Percentiles rank a stretch among this genome's conserved stretches.
These are phyloP conservation scores for Amyelois transitella DNA, from an alignment of 1,140 invertebrate species.

Conservation along the genomic window DNA sequence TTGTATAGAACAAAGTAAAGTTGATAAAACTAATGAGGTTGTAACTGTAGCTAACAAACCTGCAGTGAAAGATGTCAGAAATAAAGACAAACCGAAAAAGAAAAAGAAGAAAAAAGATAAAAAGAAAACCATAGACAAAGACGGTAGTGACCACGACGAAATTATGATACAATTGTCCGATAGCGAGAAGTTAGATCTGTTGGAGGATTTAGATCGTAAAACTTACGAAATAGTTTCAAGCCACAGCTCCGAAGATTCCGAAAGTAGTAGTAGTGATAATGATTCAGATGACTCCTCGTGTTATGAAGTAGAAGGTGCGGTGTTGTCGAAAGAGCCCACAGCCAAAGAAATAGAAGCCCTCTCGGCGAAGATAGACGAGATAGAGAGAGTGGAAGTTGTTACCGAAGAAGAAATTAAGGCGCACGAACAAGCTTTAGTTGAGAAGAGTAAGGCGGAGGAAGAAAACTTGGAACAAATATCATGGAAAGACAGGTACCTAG, in stretches of 20 bases:
- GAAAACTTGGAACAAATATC: slow-evolving; percentile 53
- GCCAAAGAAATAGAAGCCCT: slow-evolving; percentile 58
- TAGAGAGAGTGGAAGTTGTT: slow-evolving; percentile 39
- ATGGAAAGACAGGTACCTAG: slow-evolving; percentile 67
- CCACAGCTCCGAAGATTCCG: slow-evolving; percentile 32
- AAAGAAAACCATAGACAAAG: slow-evolving; percentile 25
- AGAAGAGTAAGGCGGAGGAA: slow-evolving; percentile 15
- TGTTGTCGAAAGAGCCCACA: slow-evolving; percentile 63
- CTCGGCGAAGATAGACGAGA: slow-evolving; percentile 67
- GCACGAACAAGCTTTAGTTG: slow-evolving; percentile 14
- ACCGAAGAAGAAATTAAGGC: slow-evolving; percentile 34
- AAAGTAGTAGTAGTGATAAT: slow-evolving; percentile 24
- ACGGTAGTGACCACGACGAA: slow-evolving; percentile 63
- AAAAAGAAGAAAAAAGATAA: slow-evolving; percentile 42
- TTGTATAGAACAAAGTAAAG: not conserved
- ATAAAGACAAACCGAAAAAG: slow-evolving; percentile 40
- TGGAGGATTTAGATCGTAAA: slow-evolving; percentile 58
- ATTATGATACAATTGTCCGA: slow-evolving; percentile 67
- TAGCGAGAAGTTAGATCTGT: slow-evolving; percentile 69
- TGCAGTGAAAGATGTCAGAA: slow-evolving; percentile 19
- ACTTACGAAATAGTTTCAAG: slow-evolving; percentile 36
- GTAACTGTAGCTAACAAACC: not conserved
- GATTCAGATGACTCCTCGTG: slow-evolving; percentile 61
- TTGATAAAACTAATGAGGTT: not conserved
- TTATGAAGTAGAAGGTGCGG: slow-evolving; percentile 55